A percentile compares a stretch with the other conserved stretches of the same genome.
Evolutionary conservation across 2,797 vertebrate genomes (phyloP).

Genomic region (Meriones psammophilus): DNA sequence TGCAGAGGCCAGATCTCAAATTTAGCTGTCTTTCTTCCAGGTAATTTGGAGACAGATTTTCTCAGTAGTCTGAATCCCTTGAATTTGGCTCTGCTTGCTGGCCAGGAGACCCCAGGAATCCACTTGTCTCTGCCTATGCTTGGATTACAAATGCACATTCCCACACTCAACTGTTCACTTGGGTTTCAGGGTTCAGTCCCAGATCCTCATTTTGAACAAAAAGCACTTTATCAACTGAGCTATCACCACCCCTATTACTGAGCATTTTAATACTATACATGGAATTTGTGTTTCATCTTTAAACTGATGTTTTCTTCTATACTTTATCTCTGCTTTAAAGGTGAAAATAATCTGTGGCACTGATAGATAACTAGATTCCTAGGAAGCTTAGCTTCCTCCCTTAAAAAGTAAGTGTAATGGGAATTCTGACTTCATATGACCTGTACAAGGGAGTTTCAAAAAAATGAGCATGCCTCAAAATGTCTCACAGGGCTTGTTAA

Average conservation of each 20-base stretch:
- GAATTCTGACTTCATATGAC: background rate
- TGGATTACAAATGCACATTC: background rate
- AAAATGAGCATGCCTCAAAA: background rate
- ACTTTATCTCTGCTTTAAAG: conserved; percentile 29
- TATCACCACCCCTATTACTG: background rate
- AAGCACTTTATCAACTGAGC: background rate
- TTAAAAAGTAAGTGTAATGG: background rate
- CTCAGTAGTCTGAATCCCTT: background rate
- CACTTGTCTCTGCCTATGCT: background rate
- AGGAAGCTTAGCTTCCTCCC: background rate
- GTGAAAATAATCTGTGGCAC: background rate
- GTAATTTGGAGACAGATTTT: background rate
- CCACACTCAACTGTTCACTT: background rate
- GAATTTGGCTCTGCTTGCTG: background rate
- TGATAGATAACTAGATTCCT: conserved; percentile 19
- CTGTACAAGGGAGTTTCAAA: background rate
- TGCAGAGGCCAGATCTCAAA: background rate
- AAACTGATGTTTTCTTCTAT: background rate
- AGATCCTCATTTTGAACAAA: background rate
- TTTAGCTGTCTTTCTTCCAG: background rate
- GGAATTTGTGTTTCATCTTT: background rate
- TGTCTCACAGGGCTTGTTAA: background rate
- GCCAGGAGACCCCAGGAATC: background rate
- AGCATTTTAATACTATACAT: background rate
- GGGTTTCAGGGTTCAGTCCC: background rate